A percentile compares a stretch with the other conserved stretches of the same genome.
Conservation (phyloP, 2,888 invertebrate species). For the Clepsis dumicolana region DNA sequence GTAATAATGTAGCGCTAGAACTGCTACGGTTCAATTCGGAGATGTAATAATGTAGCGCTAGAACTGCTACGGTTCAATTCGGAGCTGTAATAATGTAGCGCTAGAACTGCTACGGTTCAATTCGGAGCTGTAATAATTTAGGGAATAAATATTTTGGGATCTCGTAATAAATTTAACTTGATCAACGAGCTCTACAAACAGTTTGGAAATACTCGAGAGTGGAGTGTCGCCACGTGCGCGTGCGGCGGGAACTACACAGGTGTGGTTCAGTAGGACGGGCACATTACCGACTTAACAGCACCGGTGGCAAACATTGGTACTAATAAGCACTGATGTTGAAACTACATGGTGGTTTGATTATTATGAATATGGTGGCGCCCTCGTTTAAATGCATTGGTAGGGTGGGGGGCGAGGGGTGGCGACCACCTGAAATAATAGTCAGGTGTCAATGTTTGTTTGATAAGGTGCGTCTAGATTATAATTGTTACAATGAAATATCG, state of each 20-base stretch:
- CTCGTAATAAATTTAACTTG: too few relatives aligned
- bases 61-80: too few relatives aligned
- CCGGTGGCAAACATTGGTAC: not conserved
- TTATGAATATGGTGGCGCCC: not conserved
- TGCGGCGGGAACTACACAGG: not conserved
- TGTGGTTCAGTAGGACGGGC: not conserved
- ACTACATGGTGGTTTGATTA: not conserved
- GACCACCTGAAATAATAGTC: not conserved
- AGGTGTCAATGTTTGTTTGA: conserved; percentile 3
- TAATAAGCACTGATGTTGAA: not conserved
- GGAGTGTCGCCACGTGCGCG: conserved; percentile 8
- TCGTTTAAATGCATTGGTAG: not conserved
- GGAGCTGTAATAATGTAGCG: too few relatives aligned
- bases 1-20: too few relatives aligned
- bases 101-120: too few relatives aligned
- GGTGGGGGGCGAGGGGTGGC: not conserved
- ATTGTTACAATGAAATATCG: not conserved
- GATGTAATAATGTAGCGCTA: too few relatives aligned
- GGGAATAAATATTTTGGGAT: too few relatives aligned
- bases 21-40: too few relatives aligned
- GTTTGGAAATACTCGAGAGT: not conserved
- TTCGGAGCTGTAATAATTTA: too few relatives aligned
- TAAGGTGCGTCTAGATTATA: not conserved
- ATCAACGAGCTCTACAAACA: not conserved
- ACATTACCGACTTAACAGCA: not conserved